Conservation (phyloP, 2,888 invertebrate species). For the Gasteruption jaculator region DNA sequence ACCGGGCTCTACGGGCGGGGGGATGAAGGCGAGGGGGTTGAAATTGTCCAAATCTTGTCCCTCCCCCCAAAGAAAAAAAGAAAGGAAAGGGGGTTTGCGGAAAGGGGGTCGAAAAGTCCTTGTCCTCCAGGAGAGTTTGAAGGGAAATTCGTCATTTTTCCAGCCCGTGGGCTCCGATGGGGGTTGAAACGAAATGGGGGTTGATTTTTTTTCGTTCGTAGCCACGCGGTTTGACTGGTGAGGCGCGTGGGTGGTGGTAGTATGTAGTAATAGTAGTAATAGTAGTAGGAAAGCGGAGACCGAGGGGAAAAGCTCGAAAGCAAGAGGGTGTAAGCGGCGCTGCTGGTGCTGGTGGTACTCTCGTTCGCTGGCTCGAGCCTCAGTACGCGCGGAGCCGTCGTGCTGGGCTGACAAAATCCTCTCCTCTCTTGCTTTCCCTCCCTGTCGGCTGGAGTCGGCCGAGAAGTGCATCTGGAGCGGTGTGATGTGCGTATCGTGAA, state of each 20-base stretch:
- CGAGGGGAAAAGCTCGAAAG: constrained; percentile 11
- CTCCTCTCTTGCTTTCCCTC: constrained; percentile 22
- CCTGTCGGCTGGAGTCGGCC: constrained; percentile 30
- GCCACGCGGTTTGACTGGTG: too few species aligned
- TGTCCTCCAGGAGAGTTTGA: constrained; percentile 7
- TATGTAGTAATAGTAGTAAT: too few species aligned
- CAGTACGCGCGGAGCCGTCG: constrained; percentile 42
- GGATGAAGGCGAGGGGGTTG: constrained; percentile 17
- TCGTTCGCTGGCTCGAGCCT: constrained; percentile 21
- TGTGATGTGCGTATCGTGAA: too few species aligned
- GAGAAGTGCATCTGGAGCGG: too few species aligned
- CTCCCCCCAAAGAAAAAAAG: too few species aligned
- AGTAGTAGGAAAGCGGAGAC: too few species aligned
- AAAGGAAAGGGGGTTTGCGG: not conserved
- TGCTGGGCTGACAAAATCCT: constrained; percentile 13
- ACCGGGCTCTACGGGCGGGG: constrained; percentile 27
- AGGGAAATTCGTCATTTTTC: constrained; percentile 13
- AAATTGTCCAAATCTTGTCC: too few species aligned
- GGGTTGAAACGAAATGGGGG: not conserved
- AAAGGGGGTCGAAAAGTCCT: constrained; percentile 1
- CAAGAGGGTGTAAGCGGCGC: constrained; percentile 11
- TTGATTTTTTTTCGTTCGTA: too few species aligned
- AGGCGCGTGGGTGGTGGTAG: constrained; percentile 21
- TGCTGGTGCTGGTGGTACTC: constrained; percentile 20
- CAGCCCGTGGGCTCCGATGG: constrained; percentile 16